Evolutionary conservation across 2,113 vertebrate species (phyloP).

Genomic region (Bujurquina vittata): DNA sequence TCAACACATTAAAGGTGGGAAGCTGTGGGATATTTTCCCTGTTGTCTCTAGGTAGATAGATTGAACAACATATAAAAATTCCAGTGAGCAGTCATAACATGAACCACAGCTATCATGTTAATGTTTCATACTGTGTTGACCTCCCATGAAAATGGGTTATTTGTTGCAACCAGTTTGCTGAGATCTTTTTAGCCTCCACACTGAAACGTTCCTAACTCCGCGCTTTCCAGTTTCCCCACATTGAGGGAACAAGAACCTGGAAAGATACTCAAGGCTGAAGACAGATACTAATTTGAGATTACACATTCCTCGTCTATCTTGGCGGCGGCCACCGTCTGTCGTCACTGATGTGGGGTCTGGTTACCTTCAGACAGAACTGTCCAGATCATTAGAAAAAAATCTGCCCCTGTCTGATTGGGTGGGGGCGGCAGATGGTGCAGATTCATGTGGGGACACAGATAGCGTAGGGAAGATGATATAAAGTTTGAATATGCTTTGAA

Average conservation of each 20-base stretch:
- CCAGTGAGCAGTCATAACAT: background rate
- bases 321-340: background rate
- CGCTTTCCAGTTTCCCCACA: background rate
- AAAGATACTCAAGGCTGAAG: background rate
- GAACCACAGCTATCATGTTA: background rate
- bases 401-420: conserved; percentile 3
- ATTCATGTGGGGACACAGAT: conserved; percentile 7
- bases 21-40: background rate
- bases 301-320: background rate
- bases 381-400: conserved; percentile 18
- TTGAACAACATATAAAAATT: background rate
- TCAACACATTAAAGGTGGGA: background rate
- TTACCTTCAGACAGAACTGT: conserved; percentile 15
- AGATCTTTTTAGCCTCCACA: background rate
- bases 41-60: background rate
- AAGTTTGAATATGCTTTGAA: background rate
- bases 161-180: background rate
- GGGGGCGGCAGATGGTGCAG: conserved; percentile 1
- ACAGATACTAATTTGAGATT: conserved; percentile 41
- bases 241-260: conserved; percentile 9
- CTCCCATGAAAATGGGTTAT: background rate
- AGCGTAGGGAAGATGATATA: background rate
- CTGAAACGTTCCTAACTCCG: background rate
- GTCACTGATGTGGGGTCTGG: conserved; percentile 21
- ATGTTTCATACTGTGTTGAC: background rate